Percentiles rank a stretch among this genome's conserved stretches.
phyloP scores from a whole-genome alignment of 2,888 invertebrate genomes.

The Cephus sareptanus region DNA sequence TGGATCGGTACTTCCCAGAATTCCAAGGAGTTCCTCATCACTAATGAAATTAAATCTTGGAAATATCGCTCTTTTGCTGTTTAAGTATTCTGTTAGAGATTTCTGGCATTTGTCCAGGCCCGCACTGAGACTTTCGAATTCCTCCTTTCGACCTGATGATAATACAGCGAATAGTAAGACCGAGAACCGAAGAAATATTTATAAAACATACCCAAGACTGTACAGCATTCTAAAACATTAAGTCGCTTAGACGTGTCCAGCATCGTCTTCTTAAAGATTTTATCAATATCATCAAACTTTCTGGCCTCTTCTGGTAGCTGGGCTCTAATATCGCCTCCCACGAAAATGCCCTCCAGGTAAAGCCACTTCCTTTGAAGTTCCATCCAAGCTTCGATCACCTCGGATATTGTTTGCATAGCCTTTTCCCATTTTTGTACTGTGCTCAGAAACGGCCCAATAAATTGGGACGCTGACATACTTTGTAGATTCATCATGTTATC shows the following conservation, averaged over 20 bases:
- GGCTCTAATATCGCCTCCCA: constrained; percentile 86
- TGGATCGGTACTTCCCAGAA: constrained; percentile 88
- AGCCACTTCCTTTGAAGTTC: constrained; percentile 90
- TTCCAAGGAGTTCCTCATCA: constrained; percentile 89
- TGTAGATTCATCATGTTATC: constrained; percentile 92
- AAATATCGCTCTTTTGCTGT: constrained; percentile 87
- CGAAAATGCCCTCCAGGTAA: constrained; percentile 92
- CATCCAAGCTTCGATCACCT: constrained; percentile 90
- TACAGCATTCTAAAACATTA: constrained; percentile 84
- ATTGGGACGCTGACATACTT: constrained; percentile 90
- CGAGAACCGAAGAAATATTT: not conserved
- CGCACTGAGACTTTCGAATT: constrained; percentile 77
- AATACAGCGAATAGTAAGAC: not conserved
- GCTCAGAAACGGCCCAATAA: constrained; percentile 87
- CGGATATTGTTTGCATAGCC: constrained; percentile 80
- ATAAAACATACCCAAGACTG: constrained; percentile 63
- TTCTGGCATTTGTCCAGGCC: constrained; percentile 92
- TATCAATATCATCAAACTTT: constrained; percentile 91
- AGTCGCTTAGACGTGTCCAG: constrained; percentile 83
- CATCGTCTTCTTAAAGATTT: constrained; percentile 86
- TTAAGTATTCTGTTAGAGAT: constrained; percentile 89
- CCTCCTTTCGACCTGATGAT: constrained; percentile 75
- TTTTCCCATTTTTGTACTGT: constrained; percentile 90
- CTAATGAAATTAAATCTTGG: constrained; percentile 95
- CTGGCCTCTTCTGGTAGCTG: constrained; percentile 91